Conservation (phyloP, 2,888 invertebrate genomes). For the Timema podura region DNA sequence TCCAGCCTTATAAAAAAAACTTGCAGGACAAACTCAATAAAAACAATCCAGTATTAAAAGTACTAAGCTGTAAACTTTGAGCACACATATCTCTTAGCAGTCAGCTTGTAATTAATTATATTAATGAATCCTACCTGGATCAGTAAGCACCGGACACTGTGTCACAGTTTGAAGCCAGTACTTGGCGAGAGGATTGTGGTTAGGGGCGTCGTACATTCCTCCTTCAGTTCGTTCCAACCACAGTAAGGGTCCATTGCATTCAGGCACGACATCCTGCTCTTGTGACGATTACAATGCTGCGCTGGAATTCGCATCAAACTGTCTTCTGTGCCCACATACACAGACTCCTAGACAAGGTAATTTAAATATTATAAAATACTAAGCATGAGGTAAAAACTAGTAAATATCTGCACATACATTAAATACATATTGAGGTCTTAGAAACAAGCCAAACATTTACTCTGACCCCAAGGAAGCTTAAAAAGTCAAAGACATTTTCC, state of each 20-base stretch:
- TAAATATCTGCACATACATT: no score
- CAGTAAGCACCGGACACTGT: constrained; percentile 63
- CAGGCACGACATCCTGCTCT: constrained; percentile 65
- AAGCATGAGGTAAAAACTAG: no score
- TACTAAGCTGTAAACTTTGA: not conserved
- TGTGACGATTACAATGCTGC: constrained; percentile 72
- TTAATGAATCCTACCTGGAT: constrained; percentile 47
- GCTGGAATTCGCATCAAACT: constrained; percentile 69
- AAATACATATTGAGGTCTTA: no score
- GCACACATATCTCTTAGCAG: no score
- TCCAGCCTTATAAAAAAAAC: no score
- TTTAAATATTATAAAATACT: not conserved
- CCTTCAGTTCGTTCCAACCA: constrained; percentile 80
- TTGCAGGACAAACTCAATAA: not conserved
- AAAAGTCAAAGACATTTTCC: no score
- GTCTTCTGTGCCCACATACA: constrained; percentile 70
- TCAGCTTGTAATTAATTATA: constrained; percentile 9
- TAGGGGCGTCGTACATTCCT: constrained; percentile 70
- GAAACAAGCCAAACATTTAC: no score
- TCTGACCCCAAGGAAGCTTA: no score
- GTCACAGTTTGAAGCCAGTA: constrained; percentile 72
- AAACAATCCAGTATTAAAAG: not conserved
- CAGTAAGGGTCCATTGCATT: constrained; percentile 91
- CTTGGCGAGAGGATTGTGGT: constrained; percentile 55
- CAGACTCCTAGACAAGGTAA: constrained; percentile 29